Base-by-base conservation (phyloP, 2,113 vertebrate genomes). In the Phoxinus phoxinus region DNA sequence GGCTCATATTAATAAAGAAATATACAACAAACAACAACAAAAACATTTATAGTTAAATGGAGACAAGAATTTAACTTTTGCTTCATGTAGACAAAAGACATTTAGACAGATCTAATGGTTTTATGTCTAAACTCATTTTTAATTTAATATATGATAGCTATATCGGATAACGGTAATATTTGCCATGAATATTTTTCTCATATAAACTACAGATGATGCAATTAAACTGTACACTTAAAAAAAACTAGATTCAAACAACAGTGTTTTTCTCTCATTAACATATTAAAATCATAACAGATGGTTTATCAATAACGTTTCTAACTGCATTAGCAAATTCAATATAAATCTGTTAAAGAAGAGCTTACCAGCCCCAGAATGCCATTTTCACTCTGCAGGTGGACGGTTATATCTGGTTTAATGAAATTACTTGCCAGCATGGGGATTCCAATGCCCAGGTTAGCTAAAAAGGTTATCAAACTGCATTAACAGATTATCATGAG, bases 381-480 rank as follows among this genome's bases (percentile, higher is more conserved):
- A 91, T 99, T 99, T 95, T 99, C 98, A 92, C 98, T 99, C 93
- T 99, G 98, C 74, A 99, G 96, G 90, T 98, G 96, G 65, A 99
- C 97, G 10, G 95, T 97, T 90, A 99, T 99, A 84, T 97, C 94
- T 58, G 96, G 95, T 87, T 95, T 97, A 89, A 99, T 99, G 88
- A 97, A 99, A 93, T 99, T 99, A 92, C 98, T 99, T 86, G 98
- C 98, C 94, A 99, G 81, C 91, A 99, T 96, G 5, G 98, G 98
- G 83, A 99, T 99, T 81, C 98, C 98, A 84, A 99, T 99, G 75
- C 98, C 98, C 84, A 99, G 94, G 91, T 99, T 99, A 84, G 98
- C 98, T 99, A 91, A 86, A 85, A 32, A 74, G 37, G 85, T 3
- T 23, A 37, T 58, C 85, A 73, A 46, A 95, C 58, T 30, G 11